Base-by-base conservation (phyloP, 2,113 vertebrate genomes). In the Erythrocercus mccallii region DNA sequence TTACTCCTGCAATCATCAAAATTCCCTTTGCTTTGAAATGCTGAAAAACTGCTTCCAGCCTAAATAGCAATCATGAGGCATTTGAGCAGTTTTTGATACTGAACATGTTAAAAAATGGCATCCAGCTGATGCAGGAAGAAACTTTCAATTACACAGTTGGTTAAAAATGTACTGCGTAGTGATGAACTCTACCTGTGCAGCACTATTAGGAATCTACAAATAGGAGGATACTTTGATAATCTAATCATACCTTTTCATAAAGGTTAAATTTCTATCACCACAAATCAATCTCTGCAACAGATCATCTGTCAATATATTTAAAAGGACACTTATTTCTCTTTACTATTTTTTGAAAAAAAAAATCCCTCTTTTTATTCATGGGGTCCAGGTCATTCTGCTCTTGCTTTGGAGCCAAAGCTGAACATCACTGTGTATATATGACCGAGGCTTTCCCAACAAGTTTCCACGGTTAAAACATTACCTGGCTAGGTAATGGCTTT, bases 91-190 rank as follows among this genome's bases (percentile, higher is more conserved):
- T 97, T 95, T 94, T 88, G 68, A 92, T 86, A 87, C 54, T 31
- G 92, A 84, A 92, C 31, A 69, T 83, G 71, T 77, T 92, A 96
- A 95, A 94, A 97, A 95, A 87, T 53, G 91, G 69, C 77, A 97
- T 94, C 62, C 80, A 96, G 95, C 57, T 97, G 77, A 83, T 95
- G 68, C 44, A 94, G 80, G 60, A 76, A 95, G 62, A 94, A 90
- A 79, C 90, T 97, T 94, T 95, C 89, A 97, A 80, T 97, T 97
- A 97, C 95, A 96, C 61, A 92, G 78, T 93, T 97, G 80, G 65
- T 62, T 97, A 90, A 94, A 93, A 96, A 96, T 60, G 86, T 1
- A 10, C 47, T 15, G 14, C 0, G 1, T 9, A 70, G 51, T 69
- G 86, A 77, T 77, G 58, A 25, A 68, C 40, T 64, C 28, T 61